Conservation (phyloP, 2,797 vertebrate genomes). For the Acestrorhynchus altus region DNA sequence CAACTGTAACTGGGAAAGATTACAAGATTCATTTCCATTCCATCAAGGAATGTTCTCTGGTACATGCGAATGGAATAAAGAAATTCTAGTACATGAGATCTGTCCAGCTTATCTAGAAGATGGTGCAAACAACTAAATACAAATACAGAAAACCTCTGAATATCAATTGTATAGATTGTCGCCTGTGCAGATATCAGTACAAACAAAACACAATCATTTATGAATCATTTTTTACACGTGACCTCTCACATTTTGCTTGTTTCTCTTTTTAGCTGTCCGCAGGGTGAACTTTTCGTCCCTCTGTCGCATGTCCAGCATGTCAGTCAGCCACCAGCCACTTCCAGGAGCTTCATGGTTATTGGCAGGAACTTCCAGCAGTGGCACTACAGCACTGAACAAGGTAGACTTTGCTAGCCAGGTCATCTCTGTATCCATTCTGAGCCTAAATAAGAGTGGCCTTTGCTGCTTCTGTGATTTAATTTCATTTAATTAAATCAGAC, state of each 20-base stretch:
- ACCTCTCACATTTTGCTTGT: background rate
- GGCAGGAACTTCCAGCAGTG: slow-evolving; percentile 96
- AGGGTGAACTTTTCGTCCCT: slow-evolving; percentile 77
- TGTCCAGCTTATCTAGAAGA: background rate
- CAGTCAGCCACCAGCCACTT: slow-evolving; percentile 74
- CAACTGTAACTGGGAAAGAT: too few relatives aligned
- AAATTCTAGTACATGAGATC: too few relatives aligned
- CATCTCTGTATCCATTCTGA: background rate
- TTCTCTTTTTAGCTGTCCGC: slow-evolving; percentile 70
- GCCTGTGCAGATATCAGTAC: too few relatives aligned
- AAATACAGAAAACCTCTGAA: background rate
- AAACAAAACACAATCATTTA: background rate
- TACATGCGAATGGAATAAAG: too few relatives aligned
- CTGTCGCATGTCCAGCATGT: slow-evolving; percentile 76
- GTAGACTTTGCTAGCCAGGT: slow-evolving; percentile 66
- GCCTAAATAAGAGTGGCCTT: background rate
- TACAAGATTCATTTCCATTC: too few relatives aligned
- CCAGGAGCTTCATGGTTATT: slow-evolving; percentile 86
- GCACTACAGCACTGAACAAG: slow-evolving; percentile 92
- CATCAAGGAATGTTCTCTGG: too few relatives aligned
- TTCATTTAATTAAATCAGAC: background rate
- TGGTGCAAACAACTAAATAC: too few relatives aligned
- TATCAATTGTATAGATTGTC: too few relatives aligned
- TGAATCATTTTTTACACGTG: background rate
- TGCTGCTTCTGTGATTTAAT: slow-evolving; percentile 7